Evolutionary conservation across 2,797 vertebrate species (phyloP).

Genomic region (Cheirogaleus major): DNA sequence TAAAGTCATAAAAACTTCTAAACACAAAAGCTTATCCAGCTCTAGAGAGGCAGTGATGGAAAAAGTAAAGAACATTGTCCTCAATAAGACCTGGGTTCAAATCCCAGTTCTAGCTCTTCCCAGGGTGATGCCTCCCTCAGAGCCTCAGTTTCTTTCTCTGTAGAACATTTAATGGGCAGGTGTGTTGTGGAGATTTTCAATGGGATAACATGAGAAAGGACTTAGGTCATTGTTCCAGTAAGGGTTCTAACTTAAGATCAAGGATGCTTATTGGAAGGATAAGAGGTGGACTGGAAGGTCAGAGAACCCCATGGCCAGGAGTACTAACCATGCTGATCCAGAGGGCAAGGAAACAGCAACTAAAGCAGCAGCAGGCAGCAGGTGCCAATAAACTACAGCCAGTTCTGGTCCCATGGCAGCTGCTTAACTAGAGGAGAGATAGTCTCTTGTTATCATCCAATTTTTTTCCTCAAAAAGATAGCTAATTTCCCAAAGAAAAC

Average conservation of each 20-base stretch:
- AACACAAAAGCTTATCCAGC: slow-evolving; percentile 19
- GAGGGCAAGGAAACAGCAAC: not conserved
- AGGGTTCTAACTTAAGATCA: not conserved
- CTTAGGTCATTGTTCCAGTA: not conserved
- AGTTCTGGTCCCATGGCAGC: not conserved
- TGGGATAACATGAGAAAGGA: not conserved
- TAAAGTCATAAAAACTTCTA: slow-evolving; percentile 20
- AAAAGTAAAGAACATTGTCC: slow-evolving; percentile 32
- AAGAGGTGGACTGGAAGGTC: not conserved
- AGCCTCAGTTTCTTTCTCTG: not conserved
- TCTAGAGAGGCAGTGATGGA: not conserved
- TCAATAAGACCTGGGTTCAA: not conserved
- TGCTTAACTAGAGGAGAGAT: not conserved
- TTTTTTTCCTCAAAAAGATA: not conserved
- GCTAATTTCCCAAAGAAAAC: not conserved
- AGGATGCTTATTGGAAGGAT: not conserved
- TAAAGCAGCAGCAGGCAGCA: not conserved
- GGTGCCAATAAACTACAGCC: not conserved
- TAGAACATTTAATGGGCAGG: not conserved
- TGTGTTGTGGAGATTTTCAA: not conserved
- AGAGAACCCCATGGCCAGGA: not conserved
- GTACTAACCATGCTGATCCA: not conserved
- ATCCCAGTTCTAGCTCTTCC: not conserved
- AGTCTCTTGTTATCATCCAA: not conserved
- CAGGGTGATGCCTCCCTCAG: too few species aligned